These are phyloP conservation scores for Sminthurinus aureus DNA, from an alignment of 2,888 invertebrate species.

Conservation along the genomic window DNA sequence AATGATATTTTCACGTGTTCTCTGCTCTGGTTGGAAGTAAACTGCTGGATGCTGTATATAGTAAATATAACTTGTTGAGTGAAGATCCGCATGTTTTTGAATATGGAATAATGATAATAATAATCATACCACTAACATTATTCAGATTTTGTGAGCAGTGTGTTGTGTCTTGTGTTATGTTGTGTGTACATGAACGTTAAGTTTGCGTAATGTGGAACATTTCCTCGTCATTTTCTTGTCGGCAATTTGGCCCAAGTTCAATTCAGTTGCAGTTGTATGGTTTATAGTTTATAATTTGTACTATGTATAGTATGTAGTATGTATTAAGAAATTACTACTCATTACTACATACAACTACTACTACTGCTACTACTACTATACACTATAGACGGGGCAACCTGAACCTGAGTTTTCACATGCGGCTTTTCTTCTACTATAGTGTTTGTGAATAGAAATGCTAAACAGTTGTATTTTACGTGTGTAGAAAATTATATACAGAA, in stretches of 20 bases:
- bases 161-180: background rate
- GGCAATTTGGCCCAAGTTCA: constrained; percentile 35
- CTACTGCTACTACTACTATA: no score
- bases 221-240: constrained; percentile 32
- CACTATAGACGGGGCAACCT: constrained; percentile 21
- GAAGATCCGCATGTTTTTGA: background rate
- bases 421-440: no score
- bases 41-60: background rate
- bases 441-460: constrained; percentile 6
- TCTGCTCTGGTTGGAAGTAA: background rate
- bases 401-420: constrained; percentile 24
- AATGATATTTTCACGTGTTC: constrained; percentile 18
- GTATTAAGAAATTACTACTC: no score
- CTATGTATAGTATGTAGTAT: no score
- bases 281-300: no score
- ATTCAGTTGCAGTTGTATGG: constrained; percentile 28
- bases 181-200: constrained; percentile 18
- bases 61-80: background rate
- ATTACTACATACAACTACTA: no score
- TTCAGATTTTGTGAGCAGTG: no score
- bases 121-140: no score
- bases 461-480: background rate
- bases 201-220: constrained; percentile 30
- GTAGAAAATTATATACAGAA: background rate
- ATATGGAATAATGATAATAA: background rate